These are phyloP conservation scores for Poecile montanus DNA, from an alignment of 2,797 vertebrate genomes.

Conservation along the genomic window DNA sequence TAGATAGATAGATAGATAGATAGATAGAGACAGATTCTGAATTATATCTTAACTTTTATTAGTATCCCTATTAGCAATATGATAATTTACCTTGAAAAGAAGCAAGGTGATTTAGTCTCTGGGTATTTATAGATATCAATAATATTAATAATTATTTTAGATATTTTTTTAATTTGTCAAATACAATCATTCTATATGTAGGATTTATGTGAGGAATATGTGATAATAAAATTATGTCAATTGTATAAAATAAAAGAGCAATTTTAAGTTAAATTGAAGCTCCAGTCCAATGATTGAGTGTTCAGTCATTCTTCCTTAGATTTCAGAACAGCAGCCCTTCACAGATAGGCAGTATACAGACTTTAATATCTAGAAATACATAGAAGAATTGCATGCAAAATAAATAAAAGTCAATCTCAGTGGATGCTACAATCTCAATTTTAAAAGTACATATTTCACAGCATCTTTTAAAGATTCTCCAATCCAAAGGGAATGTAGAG, in stretches of 20 bases:
- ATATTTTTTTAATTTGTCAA: not conserved
- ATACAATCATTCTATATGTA: fast-evolving
- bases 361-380: not conserved
- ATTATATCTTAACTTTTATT: conserved; percentile 35
- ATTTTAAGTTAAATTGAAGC: not conserved
- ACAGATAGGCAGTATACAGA: not conserved
- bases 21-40: not conserved
- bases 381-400: not conserved
- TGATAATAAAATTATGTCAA: not conserved
- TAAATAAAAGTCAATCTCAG: not conserved
- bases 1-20: not conserved
- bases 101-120: not conserved
- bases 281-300: not conserved
- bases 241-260: not conserved
- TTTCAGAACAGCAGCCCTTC: not conserved
- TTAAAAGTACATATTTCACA: not conserved
- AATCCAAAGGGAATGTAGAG: not conserved
- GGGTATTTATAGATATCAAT: not conserved
- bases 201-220: not conserved
- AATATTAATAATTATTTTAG: not conserved
- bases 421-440: not conserved
- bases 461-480: not conserved
- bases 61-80: conserved; percentile 3
- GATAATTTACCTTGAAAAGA: not conserved
- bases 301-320: not conserved